Base-by-base conservation (phyloP, 2,113 vertebrate genomes). In the Casuarius casuarius region DNA sequence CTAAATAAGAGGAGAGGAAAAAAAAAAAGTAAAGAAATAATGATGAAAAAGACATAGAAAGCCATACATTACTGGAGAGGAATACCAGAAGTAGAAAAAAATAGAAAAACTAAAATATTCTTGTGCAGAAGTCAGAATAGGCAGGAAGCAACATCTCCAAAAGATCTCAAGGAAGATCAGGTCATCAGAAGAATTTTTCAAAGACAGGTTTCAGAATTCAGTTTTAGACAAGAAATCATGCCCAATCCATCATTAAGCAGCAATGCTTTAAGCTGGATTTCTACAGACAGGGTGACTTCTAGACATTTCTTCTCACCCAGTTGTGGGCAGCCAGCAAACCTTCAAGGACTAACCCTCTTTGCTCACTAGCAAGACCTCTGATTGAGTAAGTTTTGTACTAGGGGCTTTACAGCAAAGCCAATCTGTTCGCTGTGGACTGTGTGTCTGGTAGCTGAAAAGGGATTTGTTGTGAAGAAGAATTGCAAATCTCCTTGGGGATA, bases 191-290 rank as follows among this genome's bases (percentile, higher is more conserved):
- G 9, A 51, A 72, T 75, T 84, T 93, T 96, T 96, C 63, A 59
- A 62, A 65, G 66, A 9, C n/a, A 89, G 7, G 5, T 77, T 88
- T 86, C 51, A 86, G 63, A 9, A 74, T 81, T 74, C 63, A 74
- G 65, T 84, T 81, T 70, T 67, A 74, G 65, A 86, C n/a, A 89
- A 74, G 51, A 68, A 92, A 84, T 81, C 51, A 40, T 66, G 31
- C 54, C 10, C 10, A 67, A 90, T 38, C 25, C 31, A 63, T 76
- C 81, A 62, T 63, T 62, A 73, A 62, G 10, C n/a, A 68, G 35
- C 16, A 66, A 19, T 68, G 19, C n/a, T 93, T 94, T 67, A 92
- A 67, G 21, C 65, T 78, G 42, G 13, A 67, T 63, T 63, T 10
- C 25, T 35, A 29, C 21, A 87, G 38, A 44, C 8, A 65, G 2